phyloP scores from a whole-genome alignment of 53 echinoderm and acorn worm genomes.

The Pentamera pediparva region DNA sequence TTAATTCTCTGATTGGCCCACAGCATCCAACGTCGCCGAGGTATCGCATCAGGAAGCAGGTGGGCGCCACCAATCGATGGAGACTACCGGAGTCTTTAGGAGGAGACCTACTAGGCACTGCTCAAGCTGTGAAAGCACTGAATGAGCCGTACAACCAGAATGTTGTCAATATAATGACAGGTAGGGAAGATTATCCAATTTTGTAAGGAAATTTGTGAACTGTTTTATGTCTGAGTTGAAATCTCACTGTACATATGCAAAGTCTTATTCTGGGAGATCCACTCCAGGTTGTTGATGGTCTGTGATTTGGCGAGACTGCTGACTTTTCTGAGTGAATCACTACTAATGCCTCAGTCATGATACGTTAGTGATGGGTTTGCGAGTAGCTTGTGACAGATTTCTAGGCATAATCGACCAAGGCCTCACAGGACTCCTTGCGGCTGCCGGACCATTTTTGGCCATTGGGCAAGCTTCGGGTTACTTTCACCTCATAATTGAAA shows the following conservation, averaged over 20 bases:
- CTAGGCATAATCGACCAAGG: too few relatives aligned
- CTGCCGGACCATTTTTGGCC: too few relatives aligned
- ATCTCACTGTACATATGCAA: too few relatives aligned
- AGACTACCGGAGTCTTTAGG: constrained; percentile 87
- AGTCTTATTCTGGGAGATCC: too few relatives aligned
- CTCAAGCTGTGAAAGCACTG: constrained; percentile 85
- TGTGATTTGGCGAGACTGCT: not conserved
- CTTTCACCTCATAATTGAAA: too few relatives aligned
- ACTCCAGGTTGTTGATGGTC: too few relatives aligned
- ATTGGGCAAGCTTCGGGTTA: too few relatives aligned
- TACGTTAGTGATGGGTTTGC: too few relatives aligned
- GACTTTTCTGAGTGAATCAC: not conserved
- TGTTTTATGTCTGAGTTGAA: not conserved
- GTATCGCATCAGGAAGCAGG: constrained; percentile 79
- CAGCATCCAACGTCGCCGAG: constrained; percentile 94
- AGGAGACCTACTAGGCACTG: constrained; percentile 86
- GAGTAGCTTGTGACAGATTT: too few relatives aligned
- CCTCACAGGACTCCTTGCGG: too few relatives aligned
- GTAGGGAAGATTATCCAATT: constrained; percentile 34
- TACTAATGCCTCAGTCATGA: too few relatives aligned
- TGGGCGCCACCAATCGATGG: constrained; percentile 94
- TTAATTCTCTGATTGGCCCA: too few relatives aligned
- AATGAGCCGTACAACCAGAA: constrained; percentile 76
- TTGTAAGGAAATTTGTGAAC: not conserved
- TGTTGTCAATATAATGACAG: constrained; percentile 75